Base-by-base conservation (phyloP, 92 coral and sea anemone genomes). In the Parazoanthus atlanticus region DNA sequence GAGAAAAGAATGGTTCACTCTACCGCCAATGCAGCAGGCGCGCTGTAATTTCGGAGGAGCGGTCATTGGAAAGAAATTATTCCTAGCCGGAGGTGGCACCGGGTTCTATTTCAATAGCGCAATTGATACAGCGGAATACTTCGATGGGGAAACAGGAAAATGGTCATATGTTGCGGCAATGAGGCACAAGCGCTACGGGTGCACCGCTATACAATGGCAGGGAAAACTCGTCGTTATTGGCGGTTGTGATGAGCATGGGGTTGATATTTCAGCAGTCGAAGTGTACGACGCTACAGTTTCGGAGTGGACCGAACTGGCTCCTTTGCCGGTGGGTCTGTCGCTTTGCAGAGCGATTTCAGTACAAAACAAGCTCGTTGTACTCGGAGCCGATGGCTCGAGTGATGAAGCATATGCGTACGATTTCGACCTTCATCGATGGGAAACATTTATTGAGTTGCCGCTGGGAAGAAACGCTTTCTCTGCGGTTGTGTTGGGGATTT, bases 91-190 rank as follows among this genome's bases (percentile, higher is more conserved):
- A 1, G 98, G 98, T 0, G 98, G 98, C 0, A 78, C 92, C 16
- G 98, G 96, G 72, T 95, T 95, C 84, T 95, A 95, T 80, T 95
- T 95, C 88, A 95, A 95, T 93, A 95, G 96, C 86, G 98, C 98
- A 0, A 90, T 81, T 85, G 89, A 90, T 43, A 92, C 98, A 1
- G 96, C 92, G 30, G 98, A 95, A 72, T 85, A 90, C 21, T 95
- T 95, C 82, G 94, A 93, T 85, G 96, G 95, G 21, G 88, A 85
- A 15, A 90, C 87, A 84, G 96, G 95, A 43, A 89, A 95, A 86
- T 96, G 96, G 96, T 72, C 87, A 26, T 80, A 54, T 34, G 82
- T 95, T 8, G 94, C 98, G 1, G 92, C 95, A 15, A 97, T 97
- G 99, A 89, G 92, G 74, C 82, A 92, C 47, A 92, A 88, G 76